Conservation (phyloP, 2,797 vertebrate genomes). For the Thaleichthys pacificus region DNA sequence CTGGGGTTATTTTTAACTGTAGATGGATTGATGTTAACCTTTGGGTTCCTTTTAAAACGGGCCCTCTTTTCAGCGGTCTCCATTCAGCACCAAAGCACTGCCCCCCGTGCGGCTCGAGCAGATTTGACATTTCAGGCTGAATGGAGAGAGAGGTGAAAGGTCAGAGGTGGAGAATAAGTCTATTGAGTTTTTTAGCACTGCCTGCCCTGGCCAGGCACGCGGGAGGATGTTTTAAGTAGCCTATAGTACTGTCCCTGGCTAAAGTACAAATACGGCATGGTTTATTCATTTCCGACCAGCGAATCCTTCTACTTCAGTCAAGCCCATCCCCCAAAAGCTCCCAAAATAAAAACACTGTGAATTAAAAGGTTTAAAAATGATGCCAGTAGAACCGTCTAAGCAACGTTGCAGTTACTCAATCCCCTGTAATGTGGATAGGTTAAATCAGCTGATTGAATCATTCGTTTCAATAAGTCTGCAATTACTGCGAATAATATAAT, state of each 20-base stretch:
- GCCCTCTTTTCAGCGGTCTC: constrained; percentile 28
- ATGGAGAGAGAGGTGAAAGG: constrained; percentile 67
- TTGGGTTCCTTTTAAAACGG: constrained; percentile 33
- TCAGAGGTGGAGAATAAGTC: constrained; percentile 28
- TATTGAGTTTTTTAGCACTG: no score
- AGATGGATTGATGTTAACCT: constrained; percentile 40
- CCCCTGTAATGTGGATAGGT: no score
- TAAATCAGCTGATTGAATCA: no score
- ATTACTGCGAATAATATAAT: not conserved
- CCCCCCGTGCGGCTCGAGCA: constrained; percentile 46
- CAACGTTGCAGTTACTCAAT: not conserved
- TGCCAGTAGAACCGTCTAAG: no score
- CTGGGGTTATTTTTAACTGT: constrained; percentile 1
- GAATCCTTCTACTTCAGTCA: not conserved
- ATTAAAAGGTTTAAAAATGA: no score
- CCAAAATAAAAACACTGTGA: no score
- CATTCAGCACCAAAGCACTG: constrained; percentile 53
- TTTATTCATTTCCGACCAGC: no score
- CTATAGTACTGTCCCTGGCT: no score
- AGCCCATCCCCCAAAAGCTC: no score
- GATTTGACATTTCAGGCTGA: constrained; percentile 54
- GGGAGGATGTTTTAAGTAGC: no score
- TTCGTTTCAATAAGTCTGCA: not conserved
- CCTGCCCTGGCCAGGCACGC: no score
- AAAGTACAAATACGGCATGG: no score